phyloP scores from a whole-genome alignment of 1,140 invertebrate genomes.

The Drosophila repletoides region DNA sequence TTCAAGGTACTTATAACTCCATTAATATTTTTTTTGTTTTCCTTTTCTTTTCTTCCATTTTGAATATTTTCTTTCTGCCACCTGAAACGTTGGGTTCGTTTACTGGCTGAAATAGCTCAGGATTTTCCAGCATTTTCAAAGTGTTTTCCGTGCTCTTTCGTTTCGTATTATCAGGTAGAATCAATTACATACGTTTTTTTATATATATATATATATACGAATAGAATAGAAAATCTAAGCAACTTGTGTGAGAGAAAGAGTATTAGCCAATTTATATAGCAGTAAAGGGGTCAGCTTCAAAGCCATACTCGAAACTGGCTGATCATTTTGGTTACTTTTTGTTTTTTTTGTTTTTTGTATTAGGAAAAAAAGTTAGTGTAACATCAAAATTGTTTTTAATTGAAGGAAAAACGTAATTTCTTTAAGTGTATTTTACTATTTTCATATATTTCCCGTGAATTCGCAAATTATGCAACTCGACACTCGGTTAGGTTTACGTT shows the following conservation, averaged over 20 bases:
- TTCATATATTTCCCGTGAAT: conserved; percentile 23
- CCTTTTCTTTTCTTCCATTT: conserved; percentile 32
- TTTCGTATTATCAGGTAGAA: conserved; percentile 12
- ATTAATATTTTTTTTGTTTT: conserved; percentile 61
- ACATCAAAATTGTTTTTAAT: neutral
- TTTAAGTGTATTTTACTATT: conserved; percentile 13
- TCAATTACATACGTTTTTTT: too few species aligned
- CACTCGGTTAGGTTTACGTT: conserved; percentile 16
- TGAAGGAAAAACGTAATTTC: conserved; percentile 12
- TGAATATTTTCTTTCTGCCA: neutral
- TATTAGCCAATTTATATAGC: conserved; percentile 16
- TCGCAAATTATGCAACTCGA: conserved; percentile 70
- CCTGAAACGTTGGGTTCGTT: conserved; percentile 60
- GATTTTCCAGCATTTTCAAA: conserved; percentile 22
- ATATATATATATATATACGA: too few species aligned
- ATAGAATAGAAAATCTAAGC: conserved; percentile 10
- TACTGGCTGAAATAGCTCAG: conserved; percentile 20
- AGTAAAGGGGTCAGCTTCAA: conserved; percentile 51
- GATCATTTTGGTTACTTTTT: conserved; percentile 67
- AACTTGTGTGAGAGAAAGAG: conserved; percentile 6
- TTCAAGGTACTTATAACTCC: conserved; percentile 82
- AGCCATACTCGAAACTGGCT: conserved; percentile 41
- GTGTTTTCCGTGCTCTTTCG: conserved; percentile 64
- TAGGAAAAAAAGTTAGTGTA: conserved; percentile 42
- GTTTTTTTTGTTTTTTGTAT: conserved; percentile 33